These are phyloP conservation scores for Furcifer pardalis DNA, from an alignment of 2,797 vertebrate genomes.

Conservation along the genomic window DNA sequence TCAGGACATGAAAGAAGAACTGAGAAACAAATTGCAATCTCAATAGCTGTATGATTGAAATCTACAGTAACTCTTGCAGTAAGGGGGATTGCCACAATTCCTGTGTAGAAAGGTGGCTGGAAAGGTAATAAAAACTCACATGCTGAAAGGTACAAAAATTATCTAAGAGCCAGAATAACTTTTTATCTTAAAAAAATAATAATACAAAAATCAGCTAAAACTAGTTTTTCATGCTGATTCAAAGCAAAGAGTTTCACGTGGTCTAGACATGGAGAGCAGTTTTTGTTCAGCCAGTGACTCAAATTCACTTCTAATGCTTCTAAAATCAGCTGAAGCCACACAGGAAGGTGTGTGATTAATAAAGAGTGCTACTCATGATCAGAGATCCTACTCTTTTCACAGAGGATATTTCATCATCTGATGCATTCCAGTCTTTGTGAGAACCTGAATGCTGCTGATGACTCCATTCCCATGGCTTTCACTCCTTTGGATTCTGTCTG, in stretches of 20 bases:
- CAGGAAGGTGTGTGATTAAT: background rate
- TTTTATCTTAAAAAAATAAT: slow-evolving; percentile 29
- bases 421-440: background rate
- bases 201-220: background rate
- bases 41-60: too few relatives aligned
- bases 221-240: slow-evolving; percentile 44
- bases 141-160: slow-evolving; percentile 59
- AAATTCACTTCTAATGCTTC: slow-evolving; percentile 48
- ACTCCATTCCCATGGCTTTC: background rate
- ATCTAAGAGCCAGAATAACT: slow-evolving; percentile 4
- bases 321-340: background rate
- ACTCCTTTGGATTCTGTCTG: background rate
- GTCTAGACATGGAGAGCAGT: slow-evolving; percentile 35
- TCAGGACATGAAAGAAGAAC: too few relatives aligned
- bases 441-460: slow-evolving; percentile 11
- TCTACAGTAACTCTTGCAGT: too few relatives aligned
- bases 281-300: slow-evolving; percentile 58
- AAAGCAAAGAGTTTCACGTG: slow-evolving; percentile 54
- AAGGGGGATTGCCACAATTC: background rate
- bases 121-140: slow-evolving; percentile 36
- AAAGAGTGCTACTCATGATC: slow-evolving; percentile 1
- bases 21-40: too few relatives aligned
- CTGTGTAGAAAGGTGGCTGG: background rate
- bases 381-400: slow-evolving; percentile 10
- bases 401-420: background rate